Base-by-base conservation (phyloP, 2,888 invertebrate genomes). In the Craniophora ligustri region DNA sequence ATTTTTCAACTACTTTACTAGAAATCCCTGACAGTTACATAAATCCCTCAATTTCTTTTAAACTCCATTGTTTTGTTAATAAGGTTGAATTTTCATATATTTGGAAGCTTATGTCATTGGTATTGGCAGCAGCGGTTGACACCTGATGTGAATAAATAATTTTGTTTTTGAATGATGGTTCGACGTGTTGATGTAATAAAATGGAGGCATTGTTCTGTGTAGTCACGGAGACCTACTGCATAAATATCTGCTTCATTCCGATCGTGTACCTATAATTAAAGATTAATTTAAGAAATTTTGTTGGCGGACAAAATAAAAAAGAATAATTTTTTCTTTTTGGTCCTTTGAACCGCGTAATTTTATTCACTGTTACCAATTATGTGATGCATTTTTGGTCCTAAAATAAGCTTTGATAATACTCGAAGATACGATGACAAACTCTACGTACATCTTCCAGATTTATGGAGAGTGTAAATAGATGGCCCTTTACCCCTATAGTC, bases 101-200 rank as follows among this genome's bases (percentile, higher is more conserved):
- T 36, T 26, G 19, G 42, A 19, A 15, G 14, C 11, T 31, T 34
- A 23, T 54, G 49, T 38, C 54, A 40, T 59, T 61, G 55, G 44
- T 14, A 54, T 54, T 56, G 36, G 28, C 14, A 6, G 32, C 47
- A 55, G 32, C 28, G 48, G 35, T 58, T 51, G 57, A 42, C 63
- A 73, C 75, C 63, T 73, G 72, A 63, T 53, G 32, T 63, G 72
- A 75, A 75, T 73, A 57, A 34, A 26, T 72, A 66, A 73, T 68
- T 15, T 13, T 28, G 48, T 44, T 56, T 46, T 66, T 72, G 54
- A 73, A 65, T 75, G 54, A 75, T 61, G 61, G 30, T 72, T 63
- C 62, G 65, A 68, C 59, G 66, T 63, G 66, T 72, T 75, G 75
- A 75, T 75, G 75, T 72, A 59, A 75, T 72, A 65, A 71, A 65